phyloP scores from a whole-genome alignment of 2,888 invertebrate genomes.

The Congeria kusceri region DNA sequence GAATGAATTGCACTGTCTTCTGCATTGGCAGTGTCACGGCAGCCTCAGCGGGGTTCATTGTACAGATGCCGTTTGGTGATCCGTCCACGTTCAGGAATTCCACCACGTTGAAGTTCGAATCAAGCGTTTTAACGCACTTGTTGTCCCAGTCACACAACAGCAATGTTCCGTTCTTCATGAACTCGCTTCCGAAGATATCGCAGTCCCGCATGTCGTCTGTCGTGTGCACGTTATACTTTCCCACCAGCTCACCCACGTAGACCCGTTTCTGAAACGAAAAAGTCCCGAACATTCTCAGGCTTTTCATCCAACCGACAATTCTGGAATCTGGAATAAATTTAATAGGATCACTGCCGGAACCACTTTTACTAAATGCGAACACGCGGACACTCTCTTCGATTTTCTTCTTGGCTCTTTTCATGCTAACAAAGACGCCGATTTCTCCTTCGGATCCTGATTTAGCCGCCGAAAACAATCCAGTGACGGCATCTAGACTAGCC shows the following conservation, averaged over 20 bases:
- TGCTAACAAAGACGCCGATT: constrained; percentile 33
- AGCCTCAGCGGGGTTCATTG: constrained; percentile 37
- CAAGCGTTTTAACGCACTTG: constrained; percentile 42
- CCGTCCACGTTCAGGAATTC: constrained; percentile 25
- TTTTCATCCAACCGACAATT: constrained; percentile 41
- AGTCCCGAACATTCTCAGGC: constrained; percentile 32
- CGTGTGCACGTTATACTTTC: constrained; percentile 34
- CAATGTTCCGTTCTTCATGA: constrained; percentile 37
- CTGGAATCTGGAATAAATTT: constrained; percentile 36
- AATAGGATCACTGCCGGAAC: constrained; percentile 10
- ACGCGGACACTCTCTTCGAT: constrained; percentile 33
- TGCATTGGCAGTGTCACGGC: constrained; percentile 44
- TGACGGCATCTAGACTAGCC: constrained; percentile 26
- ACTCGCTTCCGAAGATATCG: constrained; percentile 48
- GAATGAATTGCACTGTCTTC: constrained; percentile 43
- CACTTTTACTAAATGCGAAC: constrained; percentile 20
- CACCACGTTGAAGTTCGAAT: constrained; percentile 26
- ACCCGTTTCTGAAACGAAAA: constrained; percentile 40
- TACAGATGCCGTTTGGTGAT: constrained; percentile 39
- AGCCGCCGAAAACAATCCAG: constrained; percentile 18
- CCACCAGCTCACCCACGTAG: constrained; percentile 24
- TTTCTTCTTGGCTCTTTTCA: constrained; percentile 42
- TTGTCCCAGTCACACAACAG: constrained; percentile 55
- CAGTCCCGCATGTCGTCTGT: constrained; percentile 32
- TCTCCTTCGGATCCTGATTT: constrained; percentile 11